Evolutionary conservation across 2,888 invertebrate species (phyloP), one percentile per base, ranked within the genome.

Genomic region (Andrena praecox): DNA sequence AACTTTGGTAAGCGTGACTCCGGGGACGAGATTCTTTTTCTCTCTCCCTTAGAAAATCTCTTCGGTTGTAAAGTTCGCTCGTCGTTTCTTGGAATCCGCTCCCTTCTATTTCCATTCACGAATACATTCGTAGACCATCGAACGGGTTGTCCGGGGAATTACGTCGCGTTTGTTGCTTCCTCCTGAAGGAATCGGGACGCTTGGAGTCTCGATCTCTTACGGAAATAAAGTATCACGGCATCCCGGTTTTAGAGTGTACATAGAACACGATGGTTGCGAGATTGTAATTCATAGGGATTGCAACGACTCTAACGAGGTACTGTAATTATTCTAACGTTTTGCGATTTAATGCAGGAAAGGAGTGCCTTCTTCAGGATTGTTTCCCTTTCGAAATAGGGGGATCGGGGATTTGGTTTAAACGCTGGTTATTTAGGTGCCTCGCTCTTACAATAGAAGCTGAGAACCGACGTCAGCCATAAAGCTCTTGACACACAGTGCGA

Each of bases 1-100:
- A 88, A 88, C 88, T 89, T 83, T 77, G 52, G 71, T 54, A 77
- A 77, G 82, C 84, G 84, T 77, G 80, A 85, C 85, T 80, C 83
- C 68, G 89, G 33, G 67, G 24, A 20, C 76, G 76, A 77, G 75
- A 80, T 79, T 85, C 77, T 70, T 87, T 69, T 79, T 79, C 72
- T 63, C 20, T 33, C 62, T 24, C 20, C 62, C 42, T 42, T 42
- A 42, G 42, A 59, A 52, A 24, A 75, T 62, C 72, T 82, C 85
- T 87, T 79, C 62, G 69, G 73, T 54, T 60, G n/a, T 10, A 62
- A 59, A 87, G 54, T 68, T 75, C 33, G 35, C 35, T 24, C 24
- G 52, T 12, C 27, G n/a, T 48, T 48, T 27, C 59, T 42, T 20
- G 29, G 27, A 42, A 59, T 50, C 5, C 31, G 20, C 4, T 16